A percentile compares a stretch with the other conserved stretches of the same genome.
Evolutionary conservation across 2,113 vertebrate species (phyloP).

Genomic region (Eulemur rufifrons): DNA sequence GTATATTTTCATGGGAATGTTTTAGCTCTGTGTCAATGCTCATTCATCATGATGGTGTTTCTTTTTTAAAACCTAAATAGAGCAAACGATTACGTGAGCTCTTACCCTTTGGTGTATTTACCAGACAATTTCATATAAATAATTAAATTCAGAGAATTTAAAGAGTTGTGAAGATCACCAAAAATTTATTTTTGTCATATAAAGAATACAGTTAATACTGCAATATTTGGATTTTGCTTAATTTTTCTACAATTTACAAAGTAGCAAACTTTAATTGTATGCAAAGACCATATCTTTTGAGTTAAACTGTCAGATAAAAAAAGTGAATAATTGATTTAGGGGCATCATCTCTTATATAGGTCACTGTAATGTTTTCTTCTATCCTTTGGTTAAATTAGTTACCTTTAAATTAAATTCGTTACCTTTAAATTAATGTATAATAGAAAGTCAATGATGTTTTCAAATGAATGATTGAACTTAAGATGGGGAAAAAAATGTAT

Average conservation of each 20-base stretch:
- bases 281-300: conserved; percentile 71
- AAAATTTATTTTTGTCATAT: conserved; percentile 43
- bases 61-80: conserved; percentile 72
- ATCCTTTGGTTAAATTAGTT: conserved; percentile 80
- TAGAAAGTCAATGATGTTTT: conserved; percentile 77
- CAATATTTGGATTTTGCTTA: conserved; percentile 60
- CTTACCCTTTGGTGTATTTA: conserved; percentile 70
- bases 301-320: conserved; percentile 78
- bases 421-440: conserved; percentile 79
- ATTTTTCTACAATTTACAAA: conserved; percentile 73
- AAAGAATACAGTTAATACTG: conserved; percentile 36
- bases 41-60: conserved; percentile 78
- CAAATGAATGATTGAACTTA: conserved; percentile 77
- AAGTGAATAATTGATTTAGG: conserved; percentile 77
- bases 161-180: conserved; percentile 33
- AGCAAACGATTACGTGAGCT: conserved; percentile 69
- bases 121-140: conserved; percentile 53
- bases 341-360: conserved; percentile 72
- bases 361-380: conserved; percentile 71
- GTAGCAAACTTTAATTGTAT: conserved; percentile 67
- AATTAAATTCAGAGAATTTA: conserved; percentile 58
- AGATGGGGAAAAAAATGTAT: conserved; percentile 68
- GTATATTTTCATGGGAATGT: conserved; percentile 79
- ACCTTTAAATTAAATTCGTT: conserved; percentile 80
- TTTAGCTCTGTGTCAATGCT: conserved; percentile 76